A percentile compares a stretch with the other conserved stretches of the same genome.
Evolutionary conservation across 2,797 vertebrate genomes (phyloP).

Genomic region (Sebastes hubbsi): DNA sequence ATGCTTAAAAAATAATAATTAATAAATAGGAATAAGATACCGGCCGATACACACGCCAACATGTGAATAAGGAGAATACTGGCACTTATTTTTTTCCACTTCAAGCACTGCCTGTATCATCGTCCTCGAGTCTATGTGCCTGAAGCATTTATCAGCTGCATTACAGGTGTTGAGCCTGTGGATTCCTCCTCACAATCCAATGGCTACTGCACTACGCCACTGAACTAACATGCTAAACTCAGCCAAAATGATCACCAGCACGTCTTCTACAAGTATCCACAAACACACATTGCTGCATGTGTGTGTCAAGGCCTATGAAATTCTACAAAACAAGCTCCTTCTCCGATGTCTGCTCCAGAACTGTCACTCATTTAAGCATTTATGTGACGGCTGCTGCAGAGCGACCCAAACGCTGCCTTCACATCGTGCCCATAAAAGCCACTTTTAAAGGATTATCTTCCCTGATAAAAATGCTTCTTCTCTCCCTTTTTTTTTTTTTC

Average conservation of each 20-base stretch:
- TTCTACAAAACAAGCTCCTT: neutral
- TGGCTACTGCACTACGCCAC: neutral
- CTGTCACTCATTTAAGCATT: conserved; percentile 1
- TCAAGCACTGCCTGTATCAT: too few species aligned
- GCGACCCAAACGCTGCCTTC: neutral
- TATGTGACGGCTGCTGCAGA: conserved; percentile 2
- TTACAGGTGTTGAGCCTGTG: neutral
- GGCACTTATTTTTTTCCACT: too few species aligned
- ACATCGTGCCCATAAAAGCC: neutral
- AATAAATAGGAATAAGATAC: too few species aligned
- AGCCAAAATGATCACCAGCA: neutral
- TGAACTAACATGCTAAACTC: neutral
- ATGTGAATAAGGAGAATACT: too few species aligned
- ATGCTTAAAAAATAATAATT: too few species aligned
- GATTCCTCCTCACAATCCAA: neutral
- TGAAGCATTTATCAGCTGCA: too few species aligned
- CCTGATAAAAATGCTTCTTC: neutral
- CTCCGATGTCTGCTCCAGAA: conserved; percentile 2
- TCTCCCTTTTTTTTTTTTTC: neutral
- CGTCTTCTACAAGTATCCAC: neutral
- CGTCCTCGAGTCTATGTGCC: too few species aligned
- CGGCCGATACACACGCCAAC: too few species aligned
- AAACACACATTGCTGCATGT: neutral
- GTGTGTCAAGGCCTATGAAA: neutral
- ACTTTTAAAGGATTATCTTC: neutral